phyloP scores from a whole-genome alignment of 2,113 vertebrate species.

The Bufo gargarizans region DNA sequence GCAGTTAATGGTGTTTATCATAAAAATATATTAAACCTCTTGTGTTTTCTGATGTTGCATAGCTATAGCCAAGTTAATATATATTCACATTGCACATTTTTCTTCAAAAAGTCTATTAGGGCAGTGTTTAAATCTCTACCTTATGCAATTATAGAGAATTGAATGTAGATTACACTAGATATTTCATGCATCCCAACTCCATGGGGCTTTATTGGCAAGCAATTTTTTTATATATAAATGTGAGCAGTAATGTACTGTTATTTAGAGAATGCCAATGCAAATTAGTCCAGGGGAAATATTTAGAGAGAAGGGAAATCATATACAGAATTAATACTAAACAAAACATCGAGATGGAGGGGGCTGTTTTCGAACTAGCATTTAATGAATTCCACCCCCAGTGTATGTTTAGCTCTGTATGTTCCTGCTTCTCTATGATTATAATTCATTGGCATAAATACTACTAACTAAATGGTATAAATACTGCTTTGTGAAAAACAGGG shows the following conservation, averaged over 20 bases:
- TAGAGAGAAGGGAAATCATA: slow-evolving; percentile 13
- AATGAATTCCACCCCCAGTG: slow-evolving; percentile 6
- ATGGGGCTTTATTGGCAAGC: slow-evolving; percentile 24
- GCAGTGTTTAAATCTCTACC: background rate
- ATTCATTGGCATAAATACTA: slow-evolving; percentile 1
- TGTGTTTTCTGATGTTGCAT: background rate
- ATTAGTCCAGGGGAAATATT: slow-evolving; percentile 16
- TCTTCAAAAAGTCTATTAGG: background rate
- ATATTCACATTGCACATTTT: background rate
- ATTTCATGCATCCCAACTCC: slow-evolving; percentile 7
- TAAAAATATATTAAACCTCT: background rate
- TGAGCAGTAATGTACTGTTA: background rate
- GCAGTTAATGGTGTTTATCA: background rate
- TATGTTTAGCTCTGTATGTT: slow-evolving; percentile 7
- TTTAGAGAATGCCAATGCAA: slow-evolving; percentile 28
- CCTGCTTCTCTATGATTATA: slow-evolving; percentile 9
- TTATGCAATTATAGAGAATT: slow-evolving; percentile 14
- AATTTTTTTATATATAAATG: slow-evolving; percentile 15
- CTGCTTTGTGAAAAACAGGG: background rate
- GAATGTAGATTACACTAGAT: background rate
- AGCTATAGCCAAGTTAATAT: background rate
- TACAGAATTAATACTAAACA: slow-evolving; percentile 3
- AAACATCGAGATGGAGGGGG: slow-evolving; percentile 10
- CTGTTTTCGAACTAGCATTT: background rate
- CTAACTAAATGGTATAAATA: slow-evolving; percentile 15